phyloP scores from a whole-genome alignment of 37 sponge, comb jelly and placozoan species.

The Geodia barretti region DNA sequence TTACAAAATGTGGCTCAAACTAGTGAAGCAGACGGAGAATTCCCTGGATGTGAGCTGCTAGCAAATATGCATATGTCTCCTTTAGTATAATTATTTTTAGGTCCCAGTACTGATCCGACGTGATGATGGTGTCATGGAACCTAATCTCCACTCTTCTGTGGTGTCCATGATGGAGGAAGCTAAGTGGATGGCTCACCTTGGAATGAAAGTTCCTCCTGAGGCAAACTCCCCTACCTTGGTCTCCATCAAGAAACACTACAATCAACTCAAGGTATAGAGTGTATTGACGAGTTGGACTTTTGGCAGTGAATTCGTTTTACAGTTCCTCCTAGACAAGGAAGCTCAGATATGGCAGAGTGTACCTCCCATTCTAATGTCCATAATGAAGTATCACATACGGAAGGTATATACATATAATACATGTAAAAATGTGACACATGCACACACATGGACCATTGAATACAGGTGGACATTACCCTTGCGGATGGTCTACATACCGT shows the following conservation, averaged over 20 bases:
- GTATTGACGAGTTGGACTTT: not conserved
- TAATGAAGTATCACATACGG: slow-evolving; percentile 44
- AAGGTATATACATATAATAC: slow-evolving; percentile 31
- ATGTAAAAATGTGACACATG: not conserved
- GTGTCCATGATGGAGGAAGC: slow-evolving; percentile 79
- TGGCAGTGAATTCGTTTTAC: not conserved
- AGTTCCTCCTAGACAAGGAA: slow-evolving; percentile 63
- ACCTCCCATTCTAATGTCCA: slow-evolving; percentile 48
- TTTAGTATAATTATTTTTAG: slow-evolving; percentile 4
- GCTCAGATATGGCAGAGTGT: slow-evolving; percentile 26
- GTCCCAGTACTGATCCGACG: slow-evolving; percentile 53
- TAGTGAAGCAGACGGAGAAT: slow-evolving; percentile 30
- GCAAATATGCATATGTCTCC: not conserved
- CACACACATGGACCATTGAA: not conserved
- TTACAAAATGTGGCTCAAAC: slow-evolving; percentile 80
- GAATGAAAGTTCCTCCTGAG: slow-evolving; percentile 59
- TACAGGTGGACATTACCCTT: slow-evolving; percentile 72
- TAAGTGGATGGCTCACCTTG: slow-evolving; percentile 82
- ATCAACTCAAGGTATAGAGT: slow-evolving; percentile 57
- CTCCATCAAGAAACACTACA: slow-evolving; percentile 63
- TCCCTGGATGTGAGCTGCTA: slow-evolving; percentile 35
- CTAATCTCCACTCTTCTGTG: slow-evolving; percentile 84
- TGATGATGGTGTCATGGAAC: slow-evolving; percentile 37
- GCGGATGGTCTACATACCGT: slow-evolving; percentile 78
- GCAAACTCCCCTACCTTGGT: slow-evolving; percentile 42